Conservation (phyloP, 2,888 invertebrate genomes). For the Fragum whitleyi region DNA sequence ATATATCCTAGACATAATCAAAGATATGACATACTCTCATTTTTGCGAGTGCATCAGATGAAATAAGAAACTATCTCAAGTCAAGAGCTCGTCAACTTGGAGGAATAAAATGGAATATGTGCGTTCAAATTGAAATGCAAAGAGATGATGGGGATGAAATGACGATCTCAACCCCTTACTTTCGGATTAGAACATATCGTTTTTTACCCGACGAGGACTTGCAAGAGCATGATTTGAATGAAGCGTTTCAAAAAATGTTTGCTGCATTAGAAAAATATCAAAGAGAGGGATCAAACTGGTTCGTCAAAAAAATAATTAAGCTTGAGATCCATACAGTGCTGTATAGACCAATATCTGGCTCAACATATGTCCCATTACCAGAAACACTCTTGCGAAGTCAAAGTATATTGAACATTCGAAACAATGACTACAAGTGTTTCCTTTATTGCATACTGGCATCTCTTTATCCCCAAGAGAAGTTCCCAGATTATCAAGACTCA, state of each 20-base stretch:
- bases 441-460: constrained; percentile 51
- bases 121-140: constrained; percentile 54
- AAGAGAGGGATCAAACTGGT: constrained; percentile 50
- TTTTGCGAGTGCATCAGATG: constrained; percentile 26
- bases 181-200: constrained; percentile 33
- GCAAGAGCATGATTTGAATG: constrained; percentile 44
- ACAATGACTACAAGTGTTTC: constrained; percentile 54
- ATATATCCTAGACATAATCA: constrained; percentile 34
- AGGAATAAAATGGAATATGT: constrained; percentile 55
- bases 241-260: constrained; percentile 47
- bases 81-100: constrained; percentile 8
- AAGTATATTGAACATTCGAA: constrained; percentile 50
- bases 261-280: constrained; percentile 50
- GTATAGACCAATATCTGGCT: constrained; percentile 53
- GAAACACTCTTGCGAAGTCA: constrained; percentile 4
- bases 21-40: constrained; percentile 44
- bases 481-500: constrained; percentile 36
- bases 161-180: constrained; percentile 26
- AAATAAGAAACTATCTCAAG: not conserved
- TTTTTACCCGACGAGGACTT: constrained; percentile 19
- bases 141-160: constrained; percentile 42
- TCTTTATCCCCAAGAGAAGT: constrained; percentile 23
- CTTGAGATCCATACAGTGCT: constrained; percentile 47
- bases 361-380: constrained; percentile 48
- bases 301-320: constrained; percentile 42